Base-by-base conservation (phyloP, 2,797 vertebrate species). In the Sebastes taczanowskii region DNA sequence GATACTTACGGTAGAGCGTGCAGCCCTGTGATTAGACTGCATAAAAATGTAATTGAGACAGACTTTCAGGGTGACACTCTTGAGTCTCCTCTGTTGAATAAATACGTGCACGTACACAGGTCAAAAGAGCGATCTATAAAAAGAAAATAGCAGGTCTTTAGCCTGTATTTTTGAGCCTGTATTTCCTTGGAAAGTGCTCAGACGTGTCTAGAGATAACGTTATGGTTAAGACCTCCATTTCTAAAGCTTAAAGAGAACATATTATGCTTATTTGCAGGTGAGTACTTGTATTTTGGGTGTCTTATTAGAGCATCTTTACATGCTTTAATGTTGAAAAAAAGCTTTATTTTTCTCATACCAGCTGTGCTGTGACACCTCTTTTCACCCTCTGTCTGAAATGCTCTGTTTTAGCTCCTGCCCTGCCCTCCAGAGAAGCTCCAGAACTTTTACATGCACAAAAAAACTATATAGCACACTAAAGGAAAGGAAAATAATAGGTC, bases 41-140 rank as follows among this genome's bases (percentile, higher is more conserved):
- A 74, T 75, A 7, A 81, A 75, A 74, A 35, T 22, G 46, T 46
- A 81, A 88, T 82, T 83, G 83, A 76, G 79, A 63, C 11, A 49
- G 60, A 68, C 76, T 76, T 68, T 62, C 66, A 71, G 69, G 70
- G 55, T 60, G 61, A 80, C 58, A 59, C 22, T 74, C 34, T n/a
- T 11, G 29, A 75, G 63, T 64, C 42, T 8, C 49, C 30, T n/a
- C 64, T 68, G 56, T 55, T 86, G 46, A 87, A 86, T 85, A 69
- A 73, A 84, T 88, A 63, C 56, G 74, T 81, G 38, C 6, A 23
- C 29, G 65, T 22, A 27, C 52, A 84, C 59, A 56, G 82, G 79
- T 89, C 81, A 78, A 83, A 84, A 71, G 70, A 71, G 27, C 11
- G 2, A 56, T 42, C 46, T 66, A 71, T 79, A 52, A 77, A 82